Conservation (phyloP, 2,888 invertebrate species). For the Drosophila aldrichi region DNA sequence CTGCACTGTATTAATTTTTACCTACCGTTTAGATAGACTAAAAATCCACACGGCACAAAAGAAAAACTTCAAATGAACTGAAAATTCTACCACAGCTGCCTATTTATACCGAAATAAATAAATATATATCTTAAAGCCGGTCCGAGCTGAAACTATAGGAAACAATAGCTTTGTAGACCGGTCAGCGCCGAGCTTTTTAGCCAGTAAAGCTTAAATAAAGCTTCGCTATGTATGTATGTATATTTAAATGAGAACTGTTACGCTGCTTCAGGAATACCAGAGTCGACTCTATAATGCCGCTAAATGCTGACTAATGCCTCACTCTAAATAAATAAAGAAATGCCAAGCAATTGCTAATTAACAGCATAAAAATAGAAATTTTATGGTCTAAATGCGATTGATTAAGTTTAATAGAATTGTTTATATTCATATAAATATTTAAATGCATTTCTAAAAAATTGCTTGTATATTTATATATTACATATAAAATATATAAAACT, state of each 20-base stretch:
- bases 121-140: constrained; percentile 29
- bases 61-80: constrained; percentile 73
- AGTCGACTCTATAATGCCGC: neutral
- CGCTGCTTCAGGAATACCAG: constrained; percentile 2
- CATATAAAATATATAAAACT: no score
- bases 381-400: no score
- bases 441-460: no score
- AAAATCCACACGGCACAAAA: constrained; percentile 47
- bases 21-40: constrained; percentile 48
- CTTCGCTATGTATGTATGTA: neutral
- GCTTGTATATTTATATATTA: no score
- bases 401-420: no score
- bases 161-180: constrained; percentile 53
- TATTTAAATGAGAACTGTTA: constrained; percentile 8
- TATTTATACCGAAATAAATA: constrained; percentile 66
- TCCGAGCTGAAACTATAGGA: constrained; percentile 29
- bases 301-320: constrained; percentile 50
- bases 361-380: no score
- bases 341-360: constrained; percentile 49
- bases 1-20: constrained; percentile 30
- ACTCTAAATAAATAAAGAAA: constrained; percentile 27
- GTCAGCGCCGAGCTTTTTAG: constrained; percentile 48
- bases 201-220: constrained; percentile 28
- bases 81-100: constrained; percentile 69
- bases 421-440: no score